Base-by-base conservation (phyloP, 2,797 vertebrate species). In the Simalia tracyae region DNA sequence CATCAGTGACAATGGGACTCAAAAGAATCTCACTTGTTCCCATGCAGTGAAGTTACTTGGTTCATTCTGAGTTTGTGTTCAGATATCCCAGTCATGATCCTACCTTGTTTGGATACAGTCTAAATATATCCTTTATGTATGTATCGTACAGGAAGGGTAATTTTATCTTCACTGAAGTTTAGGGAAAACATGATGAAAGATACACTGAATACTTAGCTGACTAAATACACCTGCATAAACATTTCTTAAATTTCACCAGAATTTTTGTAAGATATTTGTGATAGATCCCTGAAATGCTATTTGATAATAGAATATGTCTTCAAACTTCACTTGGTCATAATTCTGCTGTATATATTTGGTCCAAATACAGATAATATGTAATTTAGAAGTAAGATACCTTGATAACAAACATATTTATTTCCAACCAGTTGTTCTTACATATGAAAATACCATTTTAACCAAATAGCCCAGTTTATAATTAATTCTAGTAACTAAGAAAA, bases 201-300 rank as follows among this genome's bases (percentile, higher is more conserved):
- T 54, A 64, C 3, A 12, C 2, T 31, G 86, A 61, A 72, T 1
- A 56, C 0, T 5, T 91, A 7, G n/a, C 84, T 56, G 72, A 28
- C 72, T 9, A 91, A 92, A 91, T 24, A 15, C 92, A 59, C 2
- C 12, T 64, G 66, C 17, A 4, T n/a, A 31, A 76, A 81, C 19
- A 81, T 19, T 36, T 91, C 86, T 88, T 86, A 92, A 56, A 42
- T 60, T 85, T 88, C n/a, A 61, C 22, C 28, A 93, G 3, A 22
- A 86, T 50, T 59, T 0, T 42, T 28, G 86, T 36, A 36, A 50
- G 87, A 86, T 59, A 14, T 42, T 61, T 42, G 61, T 72, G 42
- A 56, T 59, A 0, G 31, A 26, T 85, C 15, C n/a, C 60, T 87
- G 46, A 54, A 17, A 84, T 84, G 2, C 15, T 54, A 6, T 46